Base-by-base conservation (phyloP, 2,888 invertebrate species). In the Acanthoscelides obtectus region DNA sequence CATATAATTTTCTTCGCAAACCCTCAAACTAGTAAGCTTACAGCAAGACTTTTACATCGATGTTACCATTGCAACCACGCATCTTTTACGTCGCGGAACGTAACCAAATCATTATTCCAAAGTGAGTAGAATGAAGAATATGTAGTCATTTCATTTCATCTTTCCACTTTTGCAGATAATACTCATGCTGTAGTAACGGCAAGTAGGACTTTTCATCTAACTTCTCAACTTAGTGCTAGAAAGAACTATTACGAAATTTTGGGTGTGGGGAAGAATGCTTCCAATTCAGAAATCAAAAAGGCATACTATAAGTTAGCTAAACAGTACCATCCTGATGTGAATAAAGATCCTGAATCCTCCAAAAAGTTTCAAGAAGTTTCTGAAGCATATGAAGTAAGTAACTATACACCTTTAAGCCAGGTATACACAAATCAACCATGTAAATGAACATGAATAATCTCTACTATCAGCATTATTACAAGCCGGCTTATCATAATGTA, bases 361-460 rank as follows among this genome's bases (percentile, higher is more conserved):
- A 93, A 92, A 83, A 98, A 98, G 84, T 99, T 99, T 85, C 98
- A 99, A 85, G 97, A 98, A 85, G 97, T 99, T 0, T 98, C 98
- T 0, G 99, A 99, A 87, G 99, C 99, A 0, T 99, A 99, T 86
- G 99, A 99, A 89, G 97, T 98, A 84, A 82, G 80, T 77, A 66
- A 72, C 25, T 45, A 27, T 71, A n/a, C n/a, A n/a, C n/a, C n/a
- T n/a, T n/a, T n/a, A n/a, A n/a, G n/a, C n/a, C n/a, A n/a, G n/a
- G n/a, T n/a, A n/a, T n/a, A n/a, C n/a, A n/a, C n/a, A n/a, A n/a
- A n/a, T n/a, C n/a, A n/a, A n/a, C n/a, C n/a, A n/a, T n/a, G n/a
- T n/a, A n/a, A n/a, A n/a, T n/a, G n/a, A n/a, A n/a, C n/a, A n/a
- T n/a, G n/a, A n/a, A n/a, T n/a, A n/a, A n/a, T n/a, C n/a, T n/a